Base-by-base conservation (phyloP, 2,888 invertebrate genomes). In the Gnatocerus cornutus region DNA sequence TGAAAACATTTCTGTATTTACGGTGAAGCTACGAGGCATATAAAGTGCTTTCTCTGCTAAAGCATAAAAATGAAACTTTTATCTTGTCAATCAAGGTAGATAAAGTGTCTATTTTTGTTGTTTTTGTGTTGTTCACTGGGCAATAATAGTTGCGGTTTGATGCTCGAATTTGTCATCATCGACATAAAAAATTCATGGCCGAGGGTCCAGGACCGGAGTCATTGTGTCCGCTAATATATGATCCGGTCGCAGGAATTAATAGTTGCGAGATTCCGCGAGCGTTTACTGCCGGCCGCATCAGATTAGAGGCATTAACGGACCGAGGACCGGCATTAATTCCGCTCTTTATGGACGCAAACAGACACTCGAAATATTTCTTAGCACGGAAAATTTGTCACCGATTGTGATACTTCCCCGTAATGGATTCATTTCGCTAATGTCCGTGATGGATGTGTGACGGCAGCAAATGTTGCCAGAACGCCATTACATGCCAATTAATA, bases 261-360 rank as follows among this genome's bases (percentile, higher is more conserved):
- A 84, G 84, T 83, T 78, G 82, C 81, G 80, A 80, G 83, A 84
- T 84, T 84, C 84, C 83, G 82, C 83, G 78, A 82, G 74, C 80
- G 80, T 83, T 84, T 83, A 83, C 82, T 82, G 81, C 80, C 78
- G 80, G 80, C 79, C 82, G 79, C 83, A 84, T 84, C 84, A 84
- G 84, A 84, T 84, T 84, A 84, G 83, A 83, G 80, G 81, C 83
- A 84, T 84, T 84, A 84, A 84, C 82, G 79, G 81, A 78, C 79
- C 79, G 70, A 79, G 79, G 77, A 79, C 80, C 76, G 77, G 80
- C 84, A 84, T 84, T 84, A 84, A 84, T 84, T 84, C 84, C 80
- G 79, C 82, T 83, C 78, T 84, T 84, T 84, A 80, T 80, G 79
- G 21, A 21, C 4, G 21, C 21, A 21, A 21, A 4, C 2, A 21